A percentile compares a stretch with the other conserved stretches of the same genome.
Conservation (phyloP, 2,888 invertebrate species). For the Drosophila longiperda region DNA sequence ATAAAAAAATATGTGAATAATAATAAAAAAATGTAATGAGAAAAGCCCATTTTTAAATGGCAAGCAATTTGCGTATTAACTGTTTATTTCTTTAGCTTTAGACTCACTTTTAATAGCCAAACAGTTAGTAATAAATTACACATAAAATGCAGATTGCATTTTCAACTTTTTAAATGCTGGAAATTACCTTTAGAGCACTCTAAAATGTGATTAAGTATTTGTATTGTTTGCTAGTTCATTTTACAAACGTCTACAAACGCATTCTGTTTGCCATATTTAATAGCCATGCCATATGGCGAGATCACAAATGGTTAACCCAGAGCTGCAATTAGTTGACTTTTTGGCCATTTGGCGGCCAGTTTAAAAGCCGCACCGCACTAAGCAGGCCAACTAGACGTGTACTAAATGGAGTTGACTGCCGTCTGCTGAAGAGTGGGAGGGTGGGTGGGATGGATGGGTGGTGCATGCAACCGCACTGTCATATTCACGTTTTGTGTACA, state of each 20-base stretch:
- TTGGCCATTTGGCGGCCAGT: slow-evolving; percentile 35
- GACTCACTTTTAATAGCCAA: background rate
- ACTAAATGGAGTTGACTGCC: background rate
- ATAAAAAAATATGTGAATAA: too few relatives aligned
- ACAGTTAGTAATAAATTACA: background rate
- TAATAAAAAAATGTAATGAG: background rate
- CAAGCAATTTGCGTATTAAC: too few relatives aligned
- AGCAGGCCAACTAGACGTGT: slow-evolving; percentile 8
- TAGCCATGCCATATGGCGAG: slow-evolving; percentile 17
- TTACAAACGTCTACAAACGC: too few relatives aligned
- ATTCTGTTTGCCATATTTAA: slow-evolving; percentile 11
- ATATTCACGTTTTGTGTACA: background rate
- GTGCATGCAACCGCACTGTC: slow-evolving; percentile 10
- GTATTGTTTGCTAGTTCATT: background rate
- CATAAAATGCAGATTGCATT: background rate
- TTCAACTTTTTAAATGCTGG: background rate
- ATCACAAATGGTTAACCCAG: slow-evolving; percentile 21
- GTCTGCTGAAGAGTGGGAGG: background rate
- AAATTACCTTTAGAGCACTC: background rate
- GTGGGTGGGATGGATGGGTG: background rate
- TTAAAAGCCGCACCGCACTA: slow-evolving; percentile 31
- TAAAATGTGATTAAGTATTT: background rate
- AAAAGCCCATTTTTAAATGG: too few relatives aligned
- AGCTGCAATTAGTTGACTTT: slow-evolving; percentile 40
- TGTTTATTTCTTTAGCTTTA: background rate